These are phyloP conservation scores for Agrochola lychnidis DNA, from an alignment of 2,888 invertebrate species.

Conservation along the genomic window DNA sequence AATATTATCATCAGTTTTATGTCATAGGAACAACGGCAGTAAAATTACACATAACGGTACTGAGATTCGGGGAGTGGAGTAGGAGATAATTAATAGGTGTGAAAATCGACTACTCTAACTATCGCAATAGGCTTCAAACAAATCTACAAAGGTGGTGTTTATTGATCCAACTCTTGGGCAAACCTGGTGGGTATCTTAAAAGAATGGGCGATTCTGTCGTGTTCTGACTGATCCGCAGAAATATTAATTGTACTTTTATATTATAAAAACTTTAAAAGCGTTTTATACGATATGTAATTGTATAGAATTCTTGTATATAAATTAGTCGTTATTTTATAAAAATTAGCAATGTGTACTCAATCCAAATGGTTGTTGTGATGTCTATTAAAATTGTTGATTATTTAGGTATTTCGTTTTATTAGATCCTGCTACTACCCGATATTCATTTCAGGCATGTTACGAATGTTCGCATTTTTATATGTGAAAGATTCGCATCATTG, in stretches of 20 bases:
- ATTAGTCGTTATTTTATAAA: conserved; percentile 69
- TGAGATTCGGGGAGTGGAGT: not conserved
- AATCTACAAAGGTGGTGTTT: not conserved
- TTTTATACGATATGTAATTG: conserved; percentile 72
- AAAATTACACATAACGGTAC: not conserved
- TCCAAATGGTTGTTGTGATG: conserved; percentile 91
- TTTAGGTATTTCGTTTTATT: conserved; percentile 58
- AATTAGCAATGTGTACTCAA: conserved; percentile 80
- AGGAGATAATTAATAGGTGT: not conserved
- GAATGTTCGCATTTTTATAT: not conserved
- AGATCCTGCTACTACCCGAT: not conserved
- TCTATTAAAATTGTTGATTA: conserved; percentile 90
- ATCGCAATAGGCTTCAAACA: not conserved
- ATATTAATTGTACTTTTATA: conserved; percentile 70
- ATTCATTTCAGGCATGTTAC: not conserved
- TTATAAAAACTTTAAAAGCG: conserved; percentile 72
- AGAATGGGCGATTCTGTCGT: conserved; percentile 52
- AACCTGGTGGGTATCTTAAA: conserved; percentile 37
- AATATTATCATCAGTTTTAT: not conserved
- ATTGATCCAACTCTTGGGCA: not conserved
- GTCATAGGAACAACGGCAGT: not conserved
- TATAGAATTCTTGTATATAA: conserved; percentile 60
- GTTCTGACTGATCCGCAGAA: conserved; percentile 78
- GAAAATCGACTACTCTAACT: not conserved
- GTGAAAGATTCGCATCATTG: not conserved